phyloP scores from a whole-genome alignment of 2,113 vertebrate species.

The Rhinoderma darwinii region DNA sequence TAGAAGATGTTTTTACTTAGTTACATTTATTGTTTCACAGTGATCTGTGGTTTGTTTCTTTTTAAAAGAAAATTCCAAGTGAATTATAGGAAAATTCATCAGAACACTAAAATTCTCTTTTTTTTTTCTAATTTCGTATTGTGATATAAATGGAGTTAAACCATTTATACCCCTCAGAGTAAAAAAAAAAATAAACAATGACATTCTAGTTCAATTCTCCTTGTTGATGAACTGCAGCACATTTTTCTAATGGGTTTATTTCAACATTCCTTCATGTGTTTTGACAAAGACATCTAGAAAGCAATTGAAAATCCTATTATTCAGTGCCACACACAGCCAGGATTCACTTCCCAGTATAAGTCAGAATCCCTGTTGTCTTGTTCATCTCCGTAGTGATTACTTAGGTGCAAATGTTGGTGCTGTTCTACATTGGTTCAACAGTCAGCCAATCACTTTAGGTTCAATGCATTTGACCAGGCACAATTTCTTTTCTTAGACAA shows the following conservation, averaged over 20 bases:
- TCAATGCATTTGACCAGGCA: slow-evolving; percentile 54
- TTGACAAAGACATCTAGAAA: slow-evolving; percentile 54
- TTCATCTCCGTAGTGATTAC: slow-evolving; percentile 58
- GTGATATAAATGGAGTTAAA: neutral
- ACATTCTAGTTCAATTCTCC: slow-evolving; percentile 43
- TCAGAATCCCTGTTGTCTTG: slow-evolving; percentile 55
- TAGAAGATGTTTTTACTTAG: no score
- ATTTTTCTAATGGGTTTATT: slow-evolving; percentile 38
- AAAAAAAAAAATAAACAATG: neutral
- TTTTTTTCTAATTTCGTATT: neutral
- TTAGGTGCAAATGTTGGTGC: slow-evolving; percentile 56
- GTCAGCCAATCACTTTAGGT: slow-evolving; percentile 54
- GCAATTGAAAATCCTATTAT: slow-evolving; percentile 60
- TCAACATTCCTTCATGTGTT: slow-evolving; percentile 41
- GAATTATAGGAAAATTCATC: neutral
- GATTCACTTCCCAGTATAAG: slow-evolving; percentile 53
- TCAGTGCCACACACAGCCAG: slow-evolving; percentile 50
- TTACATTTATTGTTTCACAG: no score
- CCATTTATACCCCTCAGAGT: neutral
- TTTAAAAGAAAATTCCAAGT: neutral
- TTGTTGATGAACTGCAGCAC: slow-evolving; percentile 22
- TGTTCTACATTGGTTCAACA: slow-evolving; percentile 46
- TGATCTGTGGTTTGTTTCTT: neutral
- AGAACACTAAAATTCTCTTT: no score
- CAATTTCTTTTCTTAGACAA: slow-evolving; percentile 13